Evolutionary conservation across 2,113 vertebrate species (phyloP), one percentile per base, ranked within the genome.

Genomic region (Struthio camelus): DNA sequence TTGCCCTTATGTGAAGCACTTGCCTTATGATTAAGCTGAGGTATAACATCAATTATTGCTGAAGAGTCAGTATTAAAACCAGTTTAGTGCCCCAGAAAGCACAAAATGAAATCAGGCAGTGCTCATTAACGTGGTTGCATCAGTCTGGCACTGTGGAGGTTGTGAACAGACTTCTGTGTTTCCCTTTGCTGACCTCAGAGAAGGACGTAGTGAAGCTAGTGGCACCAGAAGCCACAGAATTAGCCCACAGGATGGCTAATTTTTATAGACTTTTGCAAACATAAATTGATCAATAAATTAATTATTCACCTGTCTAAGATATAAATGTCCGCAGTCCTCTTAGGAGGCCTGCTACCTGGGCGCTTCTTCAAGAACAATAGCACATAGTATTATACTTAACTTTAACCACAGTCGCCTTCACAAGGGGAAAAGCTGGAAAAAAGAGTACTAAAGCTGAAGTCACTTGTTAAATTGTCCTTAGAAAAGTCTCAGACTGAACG

Each of bases 101-200:
- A 90, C 58, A 94, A 85, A 94, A 71, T 87, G 38, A 89, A 87
- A 81, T 34, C 56, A 77, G 64, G 76, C 86, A 48, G 3, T 89
- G 90, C 25, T 94, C 48, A 59, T 92, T 72, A 65, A 92, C 89
- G 62, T 81, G 61, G 36, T 78, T 96, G 61, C 76, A 65, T 92
- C 65, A 44, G 61, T 20, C 56, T 51, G 64, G 19, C 46, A 86
- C 59, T 50, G 16, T 8, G 28, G 25, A 87, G 59, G 34, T 56
- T 44, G 23, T 87, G 85, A 92, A 61, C 6, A 81, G 78, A 87
- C 80, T 46, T 80, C 66, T 79, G 62, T 72, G 12, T 54, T 87
- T 85, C 38, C 22, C 22, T 80, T 38, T 51, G 32, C 8, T 71
- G 51, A 76, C 79, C 38, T 64, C 54, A 30, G 42, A 85, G 32